phyloP scores from a whole-genome alignment of 2,888 invertebrate genomes.

The Agrotis clavis region DNA sequence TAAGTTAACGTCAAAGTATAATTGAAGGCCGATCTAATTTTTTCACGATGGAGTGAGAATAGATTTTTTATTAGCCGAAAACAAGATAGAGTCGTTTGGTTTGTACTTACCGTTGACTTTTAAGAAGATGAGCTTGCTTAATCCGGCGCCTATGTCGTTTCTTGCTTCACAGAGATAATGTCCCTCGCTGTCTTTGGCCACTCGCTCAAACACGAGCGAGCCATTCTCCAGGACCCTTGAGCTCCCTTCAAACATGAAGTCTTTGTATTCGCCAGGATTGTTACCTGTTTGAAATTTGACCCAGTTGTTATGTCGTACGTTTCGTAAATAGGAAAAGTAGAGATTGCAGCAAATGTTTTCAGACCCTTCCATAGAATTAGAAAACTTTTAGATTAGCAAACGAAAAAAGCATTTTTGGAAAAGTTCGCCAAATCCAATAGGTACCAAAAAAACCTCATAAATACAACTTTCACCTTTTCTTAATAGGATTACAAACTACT shows the following conservation, averaged over 20 bases:
- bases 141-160: slow-evolving; percentile 97
- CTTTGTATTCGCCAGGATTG: slow-evolving; percentile 95
- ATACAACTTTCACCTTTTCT: background rate
- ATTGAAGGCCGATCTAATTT: slow-evolving; percentile 9
- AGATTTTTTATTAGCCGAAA: slow-evolving; percentile 47
- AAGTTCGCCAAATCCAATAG: background rate
- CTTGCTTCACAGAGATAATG: slow-evolving; percentile 98
- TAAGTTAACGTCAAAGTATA: slow-evolving; percentile 31
- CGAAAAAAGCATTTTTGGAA: background rate
- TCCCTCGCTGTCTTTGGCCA: slow-evolving; percentile 96
- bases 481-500: slow-evolving; percentile 5
- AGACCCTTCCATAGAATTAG: slow-evolving; percentile 7
- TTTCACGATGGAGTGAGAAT: slow-evolving; percentile 12
- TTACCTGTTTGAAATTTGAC: slow-evolving; percentile 86
- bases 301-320: slow-evolving; percentile 58
- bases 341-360: slow-evolving; percentile 17
- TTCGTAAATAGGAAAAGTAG: slow-evolving; percentile 53
- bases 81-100: slow-evolving; percentile 14
- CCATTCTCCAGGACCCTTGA: slow-evolving; percentile 95
- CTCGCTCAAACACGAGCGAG: slow-evolving; percentile 95
- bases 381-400: slow-evolving; percentile 1
- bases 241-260: slow-evolving; percentile 95
- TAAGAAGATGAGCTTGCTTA: slow-evolving; percentile 97
- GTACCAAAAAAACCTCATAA: background rate
- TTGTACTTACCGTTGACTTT: slow-evolving; percentile 95